Base-by-base conservation (phyloP, 2,888 invertebrate species). In the Melanostoma mellinum region DNA sequence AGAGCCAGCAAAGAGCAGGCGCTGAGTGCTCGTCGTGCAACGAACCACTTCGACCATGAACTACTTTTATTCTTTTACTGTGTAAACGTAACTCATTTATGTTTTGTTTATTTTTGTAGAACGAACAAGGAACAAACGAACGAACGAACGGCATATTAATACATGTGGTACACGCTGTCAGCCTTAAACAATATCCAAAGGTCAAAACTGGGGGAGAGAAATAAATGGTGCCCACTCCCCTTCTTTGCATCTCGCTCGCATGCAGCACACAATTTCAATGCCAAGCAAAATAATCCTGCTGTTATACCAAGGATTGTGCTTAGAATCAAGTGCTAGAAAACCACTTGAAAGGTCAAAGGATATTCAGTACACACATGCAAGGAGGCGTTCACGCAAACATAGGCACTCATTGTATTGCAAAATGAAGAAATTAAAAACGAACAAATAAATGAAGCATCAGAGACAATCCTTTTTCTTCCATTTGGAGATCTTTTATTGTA, bases 41-140 rank as follows among this genome's bases (percentile, higher is more conserved):
- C 80, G 75, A 80, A 80, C 71, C 76, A 81, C 67, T 72, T 55
- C 76, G 76, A 44, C 76, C 80, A 53, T 81, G 80, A 81, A 81
- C 80, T 81, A 76, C 65, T 71, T 81, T 75, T 20, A 20, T 20
- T 20, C 20, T 20, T 20, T 20, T 20, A 61, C 53, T 74, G 46
- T 75, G 67, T 48, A 69, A 69, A 75, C 63, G 44, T 69, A 69
- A 63, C 69, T 20, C 20, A 20, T 20, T 20, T 20, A 20, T 20
- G 20, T 20, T 20, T 20, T 20, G 20, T 20, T 20, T 20, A 20
- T 20, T 20, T 20, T 20, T 20, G 1, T 20, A 20, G 20, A 20
- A 20, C 20, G 20, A 20, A 20, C 20, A 20, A 20, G 20, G 20
- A 20, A 20, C 20, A 20, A 20, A 20, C 20, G 20, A 20, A 20